Percentiles rank a stretch among this genome's conserved stretches.
phyloP scores from a whole-genome alignment of 1,140 invertebrate genomes.

The Mycetomoellerius zeteki region DNA sequence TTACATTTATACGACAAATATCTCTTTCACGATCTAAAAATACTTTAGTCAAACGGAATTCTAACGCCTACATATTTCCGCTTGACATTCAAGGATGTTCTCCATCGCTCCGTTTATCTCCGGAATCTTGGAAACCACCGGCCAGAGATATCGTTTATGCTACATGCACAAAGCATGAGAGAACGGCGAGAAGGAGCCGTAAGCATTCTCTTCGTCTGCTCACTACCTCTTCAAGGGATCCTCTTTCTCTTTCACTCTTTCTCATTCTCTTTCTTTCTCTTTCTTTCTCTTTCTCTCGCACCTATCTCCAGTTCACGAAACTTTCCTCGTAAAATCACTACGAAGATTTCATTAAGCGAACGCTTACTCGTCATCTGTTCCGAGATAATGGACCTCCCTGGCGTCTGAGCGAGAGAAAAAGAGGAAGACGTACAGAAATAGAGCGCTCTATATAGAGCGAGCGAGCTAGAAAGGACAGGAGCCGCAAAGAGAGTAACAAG shows the following conservation, averaged over 20 bases:
- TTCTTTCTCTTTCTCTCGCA: slow-evolving; percentile 8
- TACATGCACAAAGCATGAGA: slow-evolving; percentile 46
- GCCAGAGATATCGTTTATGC: slow-evolving; percentile 56
- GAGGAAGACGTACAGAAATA: slow-evolving; percentile 51
- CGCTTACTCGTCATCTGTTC: slow-evolving; percentile 77
- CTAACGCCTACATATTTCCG: slow-evolving; percentile 50
- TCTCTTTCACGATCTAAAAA: slow-evolving; percentile 22
- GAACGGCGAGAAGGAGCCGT: slow-evolving; percentile 29
- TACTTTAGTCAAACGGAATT: slow-evolving; percentile 13
- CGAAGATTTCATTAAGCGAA: slow-evolving; percentile 80
- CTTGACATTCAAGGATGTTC: slow-evolving; percentile 60
- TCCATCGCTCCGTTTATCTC: slow-evolving; percentile 45
- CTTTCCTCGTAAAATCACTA: slow-evolving; percentile 79
- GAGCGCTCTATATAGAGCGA: slow-evolving; percentile 17
- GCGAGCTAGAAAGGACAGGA: slow-evolving; percentile 37
- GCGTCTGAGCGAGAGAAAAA: slow-evolving; percentile 69
- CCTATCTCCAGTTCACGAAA: slow-evolving; percentile 71
- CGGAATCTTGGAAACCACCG: slow-evolving; percentile 65
- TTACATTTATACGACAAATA: not conserved
- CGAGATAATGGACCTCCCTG: slow-evolving; percentile 73
- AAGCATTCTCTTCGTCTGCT: slow-evolving; percentile 23
- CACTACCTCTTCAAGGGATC: slow-evolving; percentile 21
- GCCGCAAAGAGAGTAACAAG: slow-evolving; percentile 66
- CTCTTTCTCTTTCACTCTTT: not conserved
- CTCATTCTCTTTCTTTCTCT: not conserved